Evolutionary conservation across 1,140 invertebrate genomes (phyloP).

Genomic region (Hyles vespertilio): DNA sequence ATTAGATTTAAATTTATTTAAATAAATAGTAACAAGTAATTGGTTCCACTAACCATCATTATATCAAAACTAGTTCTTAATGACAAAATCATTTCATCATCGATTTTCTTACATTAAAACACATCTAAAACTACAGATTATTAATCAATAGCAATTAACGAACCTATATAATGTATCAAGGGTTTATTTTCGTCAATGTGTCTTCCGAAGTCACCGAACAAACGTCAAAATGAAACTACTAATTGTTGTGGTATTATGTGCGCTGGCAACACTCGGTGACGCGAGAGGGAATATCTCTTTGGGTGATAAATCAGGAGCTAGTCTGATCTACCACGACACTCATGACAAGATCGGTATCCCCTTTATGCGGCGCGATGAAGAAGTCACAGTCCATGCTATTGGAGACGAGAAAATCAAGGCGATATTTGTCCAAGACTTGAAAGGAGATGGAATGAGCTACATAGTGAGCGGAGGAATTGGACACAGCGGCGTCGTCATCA

Average conservation of each 20-base stretch:
- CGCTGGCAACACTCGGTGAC: constrained; percentile 1
- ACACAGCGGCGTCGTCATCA: constrained; percentile 38
- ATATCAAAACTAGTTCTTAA: too few species aligned
- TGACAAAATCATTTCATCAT: too few species aligned
- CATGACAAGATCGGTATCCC: constrained; percentile 18
- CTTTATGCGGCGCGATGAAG: constrained; percentile 13
- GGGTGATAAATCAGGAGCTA: constrained; percentile 7
- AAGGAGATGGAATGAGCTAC: constrained; percentile 20
- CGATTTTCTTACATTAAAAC: too few species aligned
- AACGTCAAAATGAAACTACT: not conserved
- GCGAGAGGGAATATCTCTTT: constrained; percentile 14
- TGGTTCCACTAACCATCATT: too few species aligned
- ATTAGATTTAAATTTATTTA: too few species aligned
- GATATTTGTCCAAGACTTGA: constrained; percentile 22
- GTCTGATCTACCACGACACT: constrained; percentile 19
- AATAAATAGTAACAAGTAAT: too few species aligned
- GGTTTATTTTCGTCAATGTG: too few species aligned
- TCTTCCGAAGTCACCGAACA: too few species aligned
- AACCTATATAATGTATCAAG: too few species aligned
- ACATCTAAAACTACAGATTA: too few species aligned
- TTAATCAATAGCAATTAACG: too few species aligned
- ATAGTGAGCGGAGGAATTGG: constrained; percentile 43
- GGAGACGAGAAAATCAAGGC: constrained; percentile 14
- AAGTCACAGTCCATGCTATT: constrained; percentile 12
- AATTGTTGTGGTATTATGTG: not conserved